phyloP scores from a whole-genome alignment of 2,888 invertebrate genomes.

The Diplazon laetatorius region DNA sequence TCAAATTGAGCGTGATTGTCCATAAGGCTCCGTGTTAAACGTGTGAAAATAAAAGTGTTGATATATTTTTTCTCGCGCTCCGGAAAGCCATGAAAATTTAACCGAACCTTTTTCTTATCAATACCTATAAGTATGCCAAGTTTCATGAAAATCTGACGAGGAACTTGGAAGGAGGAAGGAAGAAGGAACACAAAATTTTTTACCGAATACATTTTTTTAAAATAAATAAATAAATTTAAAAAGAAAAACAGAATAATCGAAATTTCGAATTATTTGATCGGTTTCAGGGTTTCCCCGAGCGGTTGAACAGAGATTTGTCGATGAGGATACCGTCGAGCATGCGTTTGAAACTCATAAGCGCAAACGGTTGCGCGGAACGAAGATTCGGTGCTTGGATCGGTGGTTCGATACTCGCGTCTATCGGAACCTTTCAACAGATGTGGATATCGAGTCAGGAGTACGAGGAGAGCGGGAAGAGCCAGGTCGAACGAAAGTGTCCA shows the following conservation, averaged over 20 bases:
- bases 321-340: slow-evolving; percentile 96
- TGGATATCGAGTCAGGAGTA: slow-evolving; percentile 99
- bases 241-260: not conserved
- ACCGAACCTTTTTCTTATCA: too few species aligned
- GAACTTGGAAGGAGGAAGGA: too few species aligned
- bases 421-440: slow-evolving; percentile 99
- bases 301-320: slow-evolving; percentile 93
- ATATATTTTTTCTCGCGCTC: too few species aligned
- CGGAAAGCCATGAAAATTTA: too few species aligned
- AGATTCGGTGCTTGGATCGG: slow-evolving; percentile 99
- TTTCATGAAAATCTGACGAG: too few species aligned
- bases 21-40: too few species aligned
- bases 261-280: slow-evolving; percentile 72
- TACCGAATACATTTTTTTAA: too few species aligned
- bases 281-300: slow-evolving; percentile 94
- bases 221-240: not conserved
- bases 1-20: too few species aligned
- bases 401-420: slow-evolving; percentile 98
- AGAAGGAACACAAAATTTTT: too few species aligned
- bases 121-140: too few species aligned
- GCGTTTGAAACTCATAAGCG: slow-evolving; percentile 96
- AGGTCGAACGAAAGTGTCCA: slow-evolving; percentile 97
- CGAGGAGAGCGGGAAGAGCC: slow-evolving; percentile 98
- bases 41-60: too few species aligned
- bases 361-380: slow-evolving; percentile 94